phyloP scores from a whole-genome alignment of 2,888 invertebrate genomes.

The Xestia xanthographa region DNA sequence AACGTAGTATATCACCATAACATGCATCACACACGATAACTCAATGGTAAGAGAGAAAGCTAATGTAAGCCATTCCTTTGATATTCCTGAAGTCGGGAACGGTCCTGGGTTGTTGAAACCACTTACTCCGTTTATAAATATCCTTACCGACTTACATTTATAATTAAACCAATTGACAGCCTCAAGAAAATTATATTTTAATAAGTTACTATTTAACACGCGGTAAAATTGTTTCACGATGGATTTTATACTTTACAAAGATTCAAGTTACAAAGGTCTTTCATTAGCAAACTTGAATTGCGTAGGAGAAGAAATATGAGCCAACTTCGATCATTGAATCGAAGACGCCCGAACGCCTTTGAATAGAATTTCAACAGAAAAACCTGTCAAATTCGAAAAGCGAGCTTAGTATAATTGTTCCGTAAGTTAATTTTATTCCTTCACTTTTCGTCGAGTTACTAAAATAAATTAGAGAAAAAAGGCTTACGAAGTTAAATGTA shows the following conservation, averaged over 20 bases:
- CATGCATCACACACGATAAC: background rate
- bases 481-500: constrained; percentile 31
- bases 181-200: constrained; percentile 43
- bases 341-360: constrained; percentile 75
- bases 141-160: constrained; percentile 8
- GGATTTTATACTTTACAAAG: constrained; percentile 81
- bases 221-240: constrained; percentile 77
- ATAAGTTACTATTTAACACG: constrained; percentile 57
- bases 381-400: constrained; percentile 59
- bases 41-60: background rate
- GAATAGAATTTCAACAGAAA: constrained; percentile 73
- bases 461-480: constrained; percentile 40
- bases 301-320: constrained; percentile 84
- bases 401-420: constrained; percentile 52
- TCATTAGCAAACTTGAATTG: constrained; percentile 85
- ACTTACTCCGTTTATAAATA: constrained; percentile 7
- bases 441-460: constrained; percentile 37
- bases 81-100: background rate
- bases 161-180: constrained; percentile 48
- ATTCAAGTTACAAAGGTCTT: constrained; percentile 83
- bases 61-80: background rate
- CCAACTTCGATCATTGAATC: constrained; percentile 83
- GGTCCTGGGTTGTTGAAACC: background rate
- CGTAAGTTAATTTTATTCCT: constrained; percentile 57
- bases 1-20: background rate